phyloP scores from a whole-genome alignment of 2,888 invertebrate genomes.

The Xestia rhomboidea region DNA sequence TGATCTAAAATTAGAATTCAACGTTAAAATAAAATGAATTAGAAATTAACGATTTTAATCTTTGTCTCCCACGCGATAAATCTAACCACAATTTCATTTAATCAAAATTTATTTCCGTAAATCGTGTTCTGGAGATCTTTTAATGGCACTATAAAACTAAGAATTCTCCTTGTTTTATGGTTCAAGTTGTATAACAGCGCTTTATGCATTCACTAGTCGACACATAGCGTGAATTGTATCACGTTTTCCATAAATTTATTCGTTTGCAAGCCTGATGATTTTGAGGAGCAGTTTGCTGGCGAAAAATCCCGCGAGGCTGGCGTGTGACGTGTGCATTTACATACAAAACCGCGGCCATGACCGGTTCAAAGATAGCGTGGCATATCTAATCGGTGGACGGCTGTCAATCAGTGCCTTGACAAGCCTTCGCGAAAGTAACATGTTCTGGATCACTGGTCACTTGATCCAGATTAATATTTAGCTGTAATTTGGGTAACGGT shows the following conservation, averaged over 20 bases:
- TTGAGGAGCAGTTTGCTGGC: constrained; percentile 78
- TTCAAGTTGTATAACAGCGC: constrained; percentile 48
- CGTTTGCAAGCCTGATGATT: constrained; percentile 71
- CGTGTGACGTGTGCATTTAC: constrained; percentile 84
- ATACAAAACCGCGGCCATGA: constrained; percentile 86
- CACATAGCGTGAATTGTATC: constrained; percentile 68
- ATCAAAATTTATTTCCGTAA: constrained; percentile 55
- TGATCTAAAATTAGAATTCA: constrained; percentile 14
- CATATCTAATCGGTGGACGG: constrained; percentile 86
- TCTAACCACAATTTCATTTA: constrained; percentile 48
- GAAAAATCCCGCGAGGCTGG: constrained; percentile 75
- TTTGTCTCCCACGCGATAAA: constrained; percentile 47
- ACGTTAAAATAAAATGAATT: constrained; percentile 40
- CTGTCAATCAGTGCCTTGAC: constrained; percentile 83
- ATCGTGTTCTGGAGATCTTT: constrained; percentile 59
- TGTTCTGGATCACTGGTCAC: constrained; percentile 79
- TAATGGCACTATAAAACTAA: constrained; percentile 59
- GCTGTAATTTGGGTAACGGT: constrained; percentile 63
- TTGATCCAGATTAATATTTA: constrained; percentile 65
- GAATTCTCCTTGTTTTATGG: constrained; percentile 62
- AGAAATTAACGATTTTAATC: constrained; percentile 54
- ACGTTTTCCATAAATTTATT: constrained; percentile 74
- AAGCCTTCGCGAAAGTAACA: constrained; percentile 79
- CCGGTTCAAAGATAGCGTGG: constrained; percentile 83
- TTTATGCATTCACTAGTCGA: constrained; percentile 65